Evolutionary conservation across 1,140 invertebrate species (phyloP), one percentile per base, ranked within the genome.

Genomic region (Drosophila ironensis): DNA sequence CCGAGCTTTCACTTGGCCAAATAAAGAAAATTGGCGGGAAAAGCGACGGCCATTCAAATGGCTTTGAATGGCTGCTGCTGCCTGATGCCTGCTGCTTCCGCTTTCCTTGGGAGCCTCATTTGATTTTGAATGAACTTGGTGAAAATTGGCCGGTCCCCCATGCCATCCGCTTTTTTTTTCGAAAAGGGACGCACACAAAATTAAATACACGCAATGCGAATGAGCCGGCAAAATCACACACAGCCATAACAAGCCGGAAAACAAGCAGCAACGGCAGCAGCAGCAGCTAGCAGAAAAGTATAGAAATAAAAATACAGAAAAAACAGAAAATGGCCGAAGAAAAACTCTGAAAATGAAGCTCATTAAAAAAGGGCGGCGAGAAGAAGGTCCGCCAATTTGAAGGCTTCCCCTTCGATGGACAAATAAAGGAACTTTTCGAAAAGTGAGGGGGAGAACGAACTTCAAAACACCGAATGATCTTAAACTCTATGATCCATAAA

Each of bases 21-120:
- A 86, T 80, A 86, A 86, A 86, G 80, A 86, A 86, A 86, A 86
- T 80, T 86, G 81, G 71, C 80, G 75, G 87, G 81, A 86, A 86
- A 86, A 86, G 80, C 80, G 75, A 74, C 74, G 74, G 66, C 80
- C 80, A 86, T 86, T 86, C 66, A 86, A 84, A 86, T 86, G 74
- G 67, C 56, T 80, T 86, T 80, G 54, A 84, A 84, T 84, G 80
- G 73, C 54, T 24, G 37, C 38, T 25, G 14, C 27, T 30, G 24
- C 40, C 37, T 57, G 46, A 45, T 60, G 53, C 28, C 38, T 27
- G 44, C 46, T 27, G 19, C 4, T 28, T 35, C 27, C 37, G 59
- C 12, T 28, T 14, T 22, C 38, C 54, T 44, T n/a, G n/a, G 53
- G 64, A 69, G 68, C 66, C 70, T 71, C 81, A 86, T 86, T 86